phyloP scores from a whole-genome alignment of 2,888 invertebrate species.

The Formica aserva region DNA sequence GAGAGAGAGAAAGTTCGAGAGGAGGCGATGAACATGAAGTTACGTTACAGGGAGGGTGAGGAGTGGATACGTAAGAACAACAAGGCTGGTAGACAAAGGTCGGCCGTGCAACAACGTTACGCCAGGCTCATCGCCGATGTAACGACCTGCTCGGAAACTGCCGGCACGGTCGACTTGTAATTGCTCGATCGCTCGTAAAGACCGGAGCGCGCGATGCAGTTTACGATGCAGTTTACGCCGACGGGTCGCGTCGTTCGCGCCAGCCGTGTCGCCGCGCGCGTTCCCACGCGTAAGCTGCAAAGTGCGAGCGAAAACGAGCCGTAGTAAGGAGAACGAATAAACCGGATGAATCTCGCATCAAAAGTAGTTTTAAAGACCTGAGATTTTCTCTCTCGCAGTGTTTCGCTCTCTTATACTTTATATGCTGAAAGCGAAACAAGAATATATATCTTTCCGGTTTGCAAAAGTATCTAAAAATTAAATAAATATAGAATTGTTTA shows the following conservation, averaged over 20 bases:
- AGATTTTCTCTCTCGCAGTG: not conserved
- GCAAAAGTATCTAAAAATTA: not conserved
- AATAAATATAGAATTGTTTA: not conserved
- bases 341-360: not conserved
- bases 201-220: slow-evolving; percentile 61
- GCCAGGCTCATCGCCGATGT: slow-evolving; percentile 14
- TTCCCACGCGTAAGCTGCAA: slow-evolving; percentile 35
- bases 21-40: not conserved
- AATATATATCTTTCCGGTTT: not conserved
- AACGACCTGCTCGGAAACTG: slow-evolving; percentile 40
- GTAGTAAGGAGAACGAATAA: not conserved
- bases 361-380: not conserved
- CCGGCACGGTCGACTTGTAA: slow-evolving; percentile 70
- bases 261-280: slow-evolving; percentile 32
- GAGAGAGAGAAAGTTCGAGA: not conserved
- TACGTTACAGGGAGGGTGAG: slow-evolving; percentile 36
- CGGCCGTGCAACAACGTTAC: slow-evolving; percentile 6
- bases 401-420: not conserved
- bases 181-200: slow-evolving; percentile 76
- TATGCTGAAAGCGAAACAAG: not conserved
- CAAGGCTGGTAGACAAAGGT: slow-evolving; percentile 61
- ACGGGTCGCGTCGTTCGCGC: slow-evolving; percentile 46
- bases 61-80: slow-evolving; percentile 72
- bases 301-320: slow-evolving; percentile 27
- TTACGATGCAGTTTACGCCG: slow-evolving; percentile 62